Evolutionary conservation across 2,113 vertebrate species (phyloP), one percentile per base, ranked within the genome.

Genomic region (Cranoglanis bouderius): DNA sequence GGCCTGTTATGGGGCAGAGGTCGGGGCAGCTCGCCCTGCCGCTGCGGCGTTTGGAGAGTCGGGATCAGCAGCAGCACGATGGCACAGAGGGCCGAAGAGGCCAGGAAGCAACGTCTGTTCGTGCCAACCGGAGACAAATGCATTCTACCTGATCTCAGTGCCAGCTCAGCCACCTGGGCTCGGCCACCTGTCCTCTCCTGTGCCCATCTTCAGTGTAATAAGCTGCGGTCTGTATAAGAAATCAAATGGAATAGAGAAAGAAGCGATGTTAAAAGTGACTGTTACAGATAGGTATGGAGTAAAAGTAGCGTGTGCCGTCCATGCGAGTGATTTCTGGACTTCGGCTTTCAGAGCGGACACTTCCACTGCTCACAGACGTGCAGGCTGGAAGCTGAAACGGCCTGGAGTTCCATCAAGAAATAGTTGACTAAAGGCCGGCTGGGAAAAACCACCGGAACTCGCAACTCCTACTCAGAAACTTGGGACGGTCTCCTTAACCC

Each of bases 41-140:
- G 87, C 4, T 90, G 61, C 0, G 93, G 74, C 29, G 95, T 92
- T 90, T 96, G 92, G 82, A 97, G 87, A 90, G 94, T 90, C 0
- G 95, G 96, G 83, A 96, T 94, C 40, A 97, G 94, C 67, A 98
- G 93, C 38, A 98, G 94, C 51, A 98, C 94, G 53, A 97, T 90
- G 38, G 95, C 96, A 49, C 96, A 97, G 87, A 97, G 91, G 0
- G 92, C 95, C 6, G 97, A 91, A 26, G 96, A 96, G 83, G 97
- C 94, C 92, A 97, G 94, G 93, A 98, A 96, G 95, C 97, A 97
- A 92, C 94, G 94, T 91, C 96, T 97, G 92, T 95, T 97, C 90
- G 96, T 93, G 74, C 95, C 94, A 70, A 96, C 86, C 55, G 95
- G 94, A 18, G 95, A 94, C 75, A 95, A 91, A 92, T 93, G 95